Conservation (phyloP, 1,140 invertebrate species). For the Diploscapter pachys region DNA sequence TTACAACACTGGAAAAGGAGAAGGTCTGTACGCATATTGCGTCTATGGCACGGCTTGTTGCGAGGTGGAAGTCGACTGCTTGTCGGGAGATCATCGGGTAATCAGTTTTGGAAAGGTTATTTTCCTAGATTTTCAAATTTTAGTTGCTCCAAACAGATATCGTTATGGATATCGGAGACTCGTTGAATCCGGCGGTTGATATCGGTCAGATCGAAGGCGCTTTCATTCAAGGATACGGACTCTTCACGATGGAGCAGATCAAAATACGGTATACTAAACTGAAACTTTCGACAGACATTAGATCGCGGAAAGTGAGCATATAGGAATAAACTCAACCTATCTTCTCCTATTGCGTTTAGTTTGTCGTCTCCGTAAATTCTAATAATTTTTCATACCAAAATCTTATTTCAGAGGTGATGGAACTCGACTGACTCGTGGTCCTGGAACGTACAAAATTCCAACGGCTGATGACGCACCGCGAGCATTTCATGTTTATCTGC, state of each 20-base stretch:
- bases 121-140: slow-evolving; percentile 5
- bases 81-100: slow-evolving; percentile 63
- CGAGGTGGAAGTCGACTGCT: slow-evolving; percentile 64
- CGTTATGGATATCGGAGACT: slow-evolving; percentile 88
- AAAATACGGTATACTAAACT: slow-evolving; percentile 67
- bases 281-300: too few relatives aligned
- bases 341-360: too few relatives aligned
- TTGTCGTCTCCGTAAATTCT: too few relatives aligned
- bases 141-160: slow-evolving; percentile 81
- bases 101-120: background rate
- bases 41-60: slow-evolving; percentile 59
- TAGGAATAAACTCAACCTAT: too few relatives aligned
- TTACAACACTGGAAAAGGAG: slow-evolving; percentile 49
- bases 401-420: slow-evolving; percentile 67
- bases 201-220: slow-evolving; percentile 92
- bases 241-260: slow-evolving; percentile 84
- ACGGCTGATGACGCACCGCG: slow-evolving; percentile 80
- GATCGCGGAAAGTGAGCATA: too few relatives aligned
- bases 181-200: slow-evolving; percentile 89
- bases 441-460: slow-evolving; percentile 88
- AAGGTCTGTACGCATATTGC: slow-evolving; percentile 53
- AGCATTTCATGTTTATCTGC: slow-evolving; percentile 85
- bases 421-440: slow-evolving; percentile 76
- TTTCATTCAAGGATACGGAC: slow-evolving; percentile 85
- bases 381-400: too few relatives aligned